Percentiles rank a stretch among this genome's conserved stretches.
These are phyloP conservation scores for Vanacampus margaritifer DNA, from an alignment of 2,113 vertebrate genomes.

Conservation along the genomic window DNA sequence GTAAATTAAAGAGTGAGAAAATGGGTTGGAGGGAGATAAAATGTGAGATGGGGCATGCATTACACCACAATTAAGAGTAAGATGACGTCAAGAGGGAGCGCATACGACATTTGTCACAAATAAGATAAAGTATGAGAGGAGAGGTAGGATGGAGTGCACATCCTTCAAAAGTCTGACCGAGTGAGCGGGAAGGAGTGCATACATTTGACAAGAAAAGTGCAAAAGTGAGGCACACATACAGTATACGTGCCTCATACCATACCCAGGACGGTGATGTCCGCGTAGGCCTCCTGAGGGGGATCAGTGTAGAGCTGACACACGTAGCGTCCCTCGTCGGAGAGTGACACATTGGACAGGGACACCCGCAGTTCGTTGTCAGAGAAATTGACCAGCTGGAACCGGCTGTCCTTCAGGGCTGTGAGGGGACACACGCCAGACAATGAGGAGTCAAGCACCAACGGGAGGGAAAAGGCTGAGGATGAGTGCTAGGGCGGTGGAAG, in stretches of 20 bases:
- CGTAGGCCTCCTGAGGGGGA: slow-evolving; percentile 94
- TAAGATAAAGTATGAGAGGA: not conserved
- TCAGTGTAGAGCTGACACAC: slow-evolving; percentile 99
- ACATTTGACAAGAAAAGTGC: not conserved
- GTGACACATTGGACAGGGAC: slow-evolving; percentile 96
- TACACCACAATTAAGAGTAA: no score
- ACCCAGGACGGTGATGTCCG: slow-evolving; percentile 95
- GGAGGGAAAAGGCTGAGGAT: slow-evolving; percentile 15
- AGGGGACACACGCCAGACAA: slow-evolving; percentile 51
- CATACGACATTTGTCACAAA: not conserved
- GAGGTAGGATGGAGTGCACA: not conserved
- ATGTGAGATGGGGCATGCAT: no score
- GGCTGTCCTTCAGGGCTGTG: slow-evolving; percentile 96
- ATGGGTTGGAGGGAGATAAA: no score
- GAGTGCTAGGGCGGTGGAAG: slow-evolving; percentile 20
- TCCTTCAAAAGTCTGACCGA: not conserved
- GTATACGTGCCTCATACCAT: slow-evolving; percentile 58
- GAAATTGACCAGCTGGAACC: slow-evolving; percentile 99
- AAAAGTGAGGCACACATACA: not conserved
- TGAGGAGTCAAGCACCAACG: slow-evolving; percentile 43
- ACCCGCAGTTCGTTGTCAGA: slow-evolving; percentile 96
- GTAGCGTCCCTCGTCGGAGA: slow-evolving; percentile 93
- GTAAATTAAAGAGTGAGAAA: no score
- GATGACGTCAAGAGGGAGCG: no score
- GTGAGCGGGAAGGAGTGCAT: not conserved